Conservation (phyloP, 2,888 invertebrate genomes). For the Chaetoderma sp. region DNA sequence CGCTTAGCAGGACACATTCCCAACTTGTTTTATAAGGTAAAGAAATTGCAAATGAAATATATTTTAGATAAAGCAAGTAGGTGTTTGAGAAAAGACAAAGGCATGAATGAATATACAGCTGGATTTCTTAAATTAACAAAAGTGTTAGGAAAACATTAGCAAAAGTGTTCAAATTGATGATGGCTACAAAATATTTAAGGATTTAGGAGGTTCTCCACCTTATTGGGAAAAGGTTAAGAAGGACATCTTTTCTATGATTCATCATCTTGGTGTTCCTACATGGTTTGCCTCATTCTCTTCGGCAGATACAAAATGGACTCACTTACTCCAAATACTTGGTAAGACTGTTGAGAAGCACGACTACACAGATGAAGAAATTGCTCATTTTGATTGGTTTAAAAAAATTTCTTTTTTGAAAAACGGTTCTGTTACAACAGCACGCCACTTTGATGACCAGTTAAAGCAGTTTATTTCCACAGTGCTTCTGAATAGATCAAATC, state of each 20-base stretch:
- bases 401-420: background rate
- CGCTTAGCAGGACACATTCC: slow-evolving; percentile 18
- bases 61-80: background rate
- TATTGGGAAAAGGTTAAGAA: too few relatives aligned
- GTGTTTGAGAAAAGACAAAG: background rate
- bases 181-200: too few relatives aligned
- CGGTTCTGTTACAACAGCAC: slow-evolving; percentile 1
- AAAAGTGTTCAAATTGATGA: too few relatives aligned
- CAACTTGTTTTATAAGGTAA: slow-evolving; percentile 38
- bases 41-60: slow-evolving; percentile 35
- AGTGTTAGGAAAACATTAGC: too few relatives aligned
- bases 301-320: too few relatives aligned
- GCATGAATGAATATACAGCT: too few relatives aligned
- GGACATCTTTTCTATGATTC: too few relatives aligned
- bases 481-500: background rate
- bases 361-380: background rate
- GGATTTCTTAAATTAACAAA: too few relatives aligned
- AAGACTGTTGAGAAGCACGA: background rate
- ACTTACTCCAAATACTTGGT: too few relatives aligned
- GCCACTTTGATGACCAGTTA: slow-evolving; percentile 1
- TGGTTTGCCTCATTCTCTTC: too few relatives aligned
- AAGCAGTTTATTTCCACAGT: slow-evolving; percentile 3
- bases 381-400: background rate
- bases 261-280: too few relatives aligned
- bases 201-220: too few relatives aligned